A percentile compares a stretch with the other conserved stretches of the same genome.
Conservation (phyloP, 1,140 invertebrate genomes). For the Halesus radiatus region DNA sequence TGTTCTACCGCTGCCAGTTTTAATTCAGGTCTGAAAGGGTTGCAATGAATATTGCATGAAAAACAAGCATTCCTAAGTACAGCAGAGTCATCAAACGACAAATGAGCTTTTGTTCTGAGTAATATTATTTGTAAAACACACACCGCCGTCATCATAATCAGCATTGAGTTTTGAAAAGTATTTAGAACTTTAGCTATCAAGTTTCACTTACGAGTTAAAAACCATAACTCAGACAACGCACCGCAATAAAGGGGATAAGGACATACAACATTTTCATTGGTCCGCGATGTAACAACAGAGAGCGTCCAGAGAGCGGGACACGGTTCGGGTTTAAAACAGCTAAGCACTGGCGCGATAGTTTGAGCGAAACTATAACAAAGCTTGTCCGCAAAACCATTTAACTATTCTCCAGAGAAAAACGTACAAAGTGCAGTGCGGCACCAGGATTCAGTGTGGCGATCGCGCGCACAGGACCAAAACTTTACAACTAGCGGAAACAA, state of each 20-base stretch:
- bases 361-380: neutral
- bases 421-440: neutral
- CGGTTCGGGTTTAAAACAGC: neutral
- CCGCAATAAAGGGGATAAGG: neutral
- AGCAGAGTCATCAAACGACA: too few species aligned
- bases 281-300: neutral
- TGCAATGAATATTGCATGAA: too few species aligned
- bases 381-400: conserved; percentile 7
- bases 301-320: neutral
- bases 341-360: neutral
- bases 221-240: too few species aligned
- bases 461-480: neutral
- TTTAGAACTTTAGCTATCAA: too few species aligned
- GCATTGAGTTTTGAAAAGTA: too few species aligned
- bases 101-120: too few species aligned
- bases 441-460: neutral
- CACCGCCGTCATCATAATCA: too few species aligned
- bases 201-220: too few species aligned
- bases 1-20: too few species aligned
- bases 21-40: too few species aligned
- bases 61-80: too few species aligned
- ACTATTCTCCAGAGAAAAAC: conserved; percentile 9
- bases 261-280: neutral
- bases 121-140: too few species aligned
- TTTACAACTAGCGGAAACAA: neutral